Conservation (phyloP, 1,140 invertebrate genomes). For the Frieseomelitta varia region DNA sequence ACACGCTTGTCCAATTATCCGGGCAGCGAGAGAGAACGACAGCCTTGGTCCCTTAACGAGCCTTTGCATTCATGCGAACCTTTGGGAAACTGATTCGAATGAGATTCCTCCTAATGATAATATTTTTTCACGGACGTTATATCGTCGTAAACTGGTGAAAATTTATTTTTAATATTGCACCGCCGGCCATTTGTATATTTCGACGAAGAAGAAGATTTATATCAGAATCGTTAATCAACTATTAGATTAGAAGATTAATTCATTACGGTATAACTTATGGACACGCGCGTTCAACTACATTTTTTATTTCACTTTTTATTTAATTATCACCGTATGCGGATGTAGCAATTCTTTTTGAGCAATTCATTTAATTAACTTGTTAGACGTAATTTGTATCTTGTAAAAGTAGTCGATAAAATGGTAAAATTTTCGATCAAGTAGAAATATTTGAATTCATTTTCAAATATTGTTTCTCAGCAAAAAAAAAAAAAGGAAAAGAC, state of each 20-base stretch:
- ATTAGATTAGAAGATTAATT: neutral
- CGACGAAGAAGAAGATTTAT: too few relatives aligned
- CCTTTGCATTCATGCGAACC: neutral
- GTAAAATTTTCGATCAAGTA: too few relatives aligned
- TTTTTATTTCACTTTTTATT: too few relatives aligned
- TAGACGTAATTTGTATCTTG: too few relatives aligned
- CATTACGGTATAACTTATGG: neutral
- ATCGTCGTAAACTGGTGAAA: neutral
- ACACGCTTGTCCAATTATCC: slow-evolving; percentile 35
- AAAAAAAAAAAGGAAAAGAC: too few relatives aligned
- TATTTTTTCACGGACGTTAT: neutral
- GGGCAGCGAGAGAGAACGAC: neutral
- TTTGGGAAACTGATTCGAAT: neutral
- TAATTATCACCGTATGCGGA: too few relatives aligned
- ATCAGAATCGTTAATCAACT: too few relatives aligned
- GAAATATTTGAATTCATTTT: too few relatives aligned
- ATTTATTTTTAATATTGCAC: neutral
- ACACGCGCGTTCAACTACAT: neutral
- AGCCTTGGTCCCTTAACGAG: neutral
- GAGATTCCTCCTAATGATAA: neutral
- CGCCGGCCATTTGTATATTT: neutral
- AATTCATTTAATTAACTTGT: too few relatives aligned
- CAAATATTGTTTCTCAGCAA: too few relatives aligned
- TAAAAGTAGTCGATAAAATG: too few relatives aligned
- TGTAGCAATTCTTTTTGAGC: too few relatives aligned